Evolutionary conservation across 2,888 invertebrate genomes (phyloP).

Genomic region (Pseudoips prasinana): DNA sequence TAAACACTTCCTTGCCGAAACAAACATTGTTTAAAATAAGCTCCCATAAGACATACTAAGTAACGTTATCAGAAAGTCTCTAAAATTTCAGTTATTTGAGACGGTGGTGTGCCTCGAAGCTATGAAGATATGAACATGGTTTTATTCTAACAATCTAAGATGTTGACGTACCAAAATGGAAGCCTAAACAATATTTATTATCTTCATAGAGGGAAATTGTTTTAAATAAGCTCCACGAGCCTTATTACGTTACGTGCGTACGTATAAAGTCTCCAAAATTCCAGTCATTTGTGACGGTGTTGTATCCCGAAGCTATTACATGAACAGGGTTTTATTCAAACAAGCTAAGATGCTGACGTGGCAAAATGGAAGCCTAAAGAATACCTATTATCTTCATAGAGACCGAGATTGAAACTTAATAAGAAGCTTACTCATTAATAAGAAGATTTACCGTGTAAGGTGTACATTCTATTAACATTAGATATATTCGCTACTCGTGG

Average conservation of each 20-base stretch:
- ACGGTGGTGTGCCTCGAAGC: no score
- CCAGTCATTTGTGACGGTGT: neutral
- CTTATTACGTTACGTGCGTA: no score
- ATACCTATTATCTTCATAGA: constrained; percentile 48
- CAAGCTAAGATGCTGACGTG: constrained; percentile 48
- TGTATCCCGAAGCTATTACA: constrained; percentile 22
- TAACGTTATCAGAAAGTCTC: no score
- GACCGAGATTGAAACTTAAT: constrained; percentile 54
- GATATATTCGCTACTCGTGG: no score
- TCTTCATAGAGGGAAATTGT: constrained; percentile 43
- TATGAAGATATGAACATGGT: constrained; percentile 39
- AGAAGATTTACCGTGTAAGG: constrained; percentile 24
- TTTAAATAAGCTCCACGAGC: no score
- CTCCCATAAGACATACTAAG: no score
- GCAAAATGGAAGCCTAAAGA: constrained; percentile 49
- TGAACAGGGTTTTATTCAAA: constrained; percentile 45
- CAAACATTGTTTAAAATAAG: no score
- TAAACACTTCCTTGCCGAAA: no score
- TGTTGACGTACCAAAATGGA: constrained; percentile 48
- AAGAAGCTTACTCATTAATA: no score
- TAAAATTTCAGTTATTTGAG: no score
- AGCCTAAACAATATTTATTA: constrained; percentile 52
- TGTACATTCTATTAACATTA: no score
- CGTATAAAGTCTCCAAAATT: neutral
- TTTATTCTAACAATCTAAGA: constrained; percentile 48